Conservation (phyloP, 2,113 vertebrate genomes). For the Pomatorhinus ruficollis region DNA sequence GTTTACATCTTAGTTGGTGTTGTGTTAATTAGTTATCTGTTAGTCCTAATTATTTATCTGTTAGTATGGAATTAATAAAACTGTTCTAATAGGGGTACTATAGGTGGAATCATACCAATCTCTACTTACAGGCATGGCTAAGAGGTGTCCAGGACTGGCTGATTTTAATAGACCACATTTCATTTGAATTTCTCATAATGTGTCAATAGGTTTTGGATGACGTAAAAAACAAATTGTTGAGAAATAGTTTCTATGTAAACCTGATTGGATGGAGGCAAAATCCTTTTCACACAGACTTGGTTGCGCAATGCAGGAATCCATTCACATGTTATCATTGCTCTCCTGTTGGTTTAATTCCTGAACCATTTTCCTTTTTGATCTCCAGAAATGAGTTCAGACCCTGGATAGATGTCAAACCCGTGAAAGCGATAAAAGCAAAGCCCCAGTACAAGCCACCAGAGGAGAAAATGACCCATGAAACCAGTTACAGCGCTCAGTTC, state of each 20-base stretch:
- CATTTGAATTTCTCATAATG: neutral
- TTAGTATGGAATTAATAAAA: neutral
- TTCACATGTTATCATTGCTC: neutral
- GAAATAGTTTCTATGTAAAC: neutral
- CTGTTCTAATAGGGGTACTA: neutral
- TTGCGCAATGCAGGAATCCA: neutral
- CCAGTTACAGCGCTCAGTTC: conserved; percentile 93
- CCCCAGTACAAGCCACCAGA: conserved; percentile 89
- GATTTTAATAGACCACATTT: neutral
- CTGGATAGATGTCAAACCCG: conserved; percentile 88
- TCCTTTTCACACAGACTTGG: neutral
- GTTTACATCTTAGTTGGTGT: neutral
- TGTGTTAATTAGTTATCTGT: neutral
- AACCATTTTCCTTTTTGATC: conserved; percentile 1
- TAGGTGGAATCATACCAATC: neutral
- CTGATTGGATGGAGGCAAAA: neutral
- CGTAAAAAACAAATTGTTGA: neutral
- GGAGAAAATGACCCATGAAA: conserved; percentile 85
- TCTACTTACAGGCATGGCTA: neutral
- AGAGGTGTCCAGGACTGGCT: neutral
- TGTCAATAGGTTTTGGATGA: neutral
- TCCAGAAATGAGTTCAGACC: conserved; percentile 92
- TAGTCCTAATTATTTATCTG: neutral
- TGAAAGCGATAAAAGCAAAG: conserved; percentile 87
- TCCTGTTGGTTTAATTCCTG: neutral